These are phyloP conservation scores for Brevimyrus niger DNA, from an alignment of 2,113 vertebrate genomes.

Conservation along the genomic window DNA sequence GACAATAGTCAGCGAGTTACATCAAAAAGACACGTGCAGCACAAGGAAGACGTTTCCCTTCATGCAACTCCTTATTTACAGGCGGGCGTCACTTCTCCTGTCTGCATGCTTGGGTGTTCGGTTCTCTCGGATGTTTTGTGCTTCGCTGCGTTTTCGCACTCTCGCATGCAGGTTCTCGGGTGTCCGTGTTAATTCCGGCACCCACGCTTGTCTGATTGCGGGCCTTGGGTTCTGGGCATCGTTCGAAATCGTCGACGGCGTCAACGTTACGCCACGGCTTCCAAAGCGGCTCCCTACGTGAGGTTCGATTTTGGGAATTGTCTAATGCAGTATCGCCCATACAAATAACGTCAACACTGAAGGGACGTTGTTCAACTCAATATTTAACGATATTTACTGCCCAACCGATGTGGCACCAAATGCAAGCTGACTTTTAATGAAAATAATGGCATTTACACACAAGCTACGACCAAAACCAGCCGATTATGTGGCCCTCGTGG, in stretches of 20 bases:
- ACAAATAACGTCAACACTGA: background rate
- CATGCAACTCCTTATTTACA: conserved; percentile 66
- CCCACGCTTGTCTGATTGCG: background rate
- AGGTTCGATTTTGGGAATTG: background rate
- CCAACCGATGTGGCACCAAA: background rate
- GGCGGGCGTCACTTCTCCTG: conserved; percentile 27
- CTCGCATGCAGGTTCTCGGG: background rate
- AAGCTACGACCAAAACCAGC: background rate
- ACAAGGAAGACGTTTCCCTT: conserved; percentile 55
- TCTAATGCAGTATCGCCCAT: background rate
- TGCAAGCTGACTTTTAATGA: background rate
- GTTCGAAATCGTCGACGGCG: background rate
- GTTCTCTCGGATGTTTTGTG: conserved; percentile 45
- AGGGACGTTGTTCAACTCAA: background rate
- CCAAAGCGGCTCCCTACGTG: background rate
- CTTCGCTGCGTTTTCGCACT: background rate
- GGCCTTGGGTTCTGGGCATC: background rate
- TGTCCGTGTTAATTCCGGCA: background rate
- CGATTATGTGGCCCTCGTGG: background rate
- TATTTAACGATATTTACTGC: background rate
- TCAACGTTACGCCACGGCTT: background rate
- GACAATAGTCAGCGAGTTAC: conserved; percentile 58
- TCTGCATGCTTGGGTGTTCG: conserved; percentile 13
- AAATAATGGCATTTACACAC: background rate
- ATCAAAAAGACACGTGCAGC: conserved; percentile 64